Evolutionary conservation across 2,113 vertebrate genomes (phyloP).

Genomic region (Hyaena hyaena): DNA sequence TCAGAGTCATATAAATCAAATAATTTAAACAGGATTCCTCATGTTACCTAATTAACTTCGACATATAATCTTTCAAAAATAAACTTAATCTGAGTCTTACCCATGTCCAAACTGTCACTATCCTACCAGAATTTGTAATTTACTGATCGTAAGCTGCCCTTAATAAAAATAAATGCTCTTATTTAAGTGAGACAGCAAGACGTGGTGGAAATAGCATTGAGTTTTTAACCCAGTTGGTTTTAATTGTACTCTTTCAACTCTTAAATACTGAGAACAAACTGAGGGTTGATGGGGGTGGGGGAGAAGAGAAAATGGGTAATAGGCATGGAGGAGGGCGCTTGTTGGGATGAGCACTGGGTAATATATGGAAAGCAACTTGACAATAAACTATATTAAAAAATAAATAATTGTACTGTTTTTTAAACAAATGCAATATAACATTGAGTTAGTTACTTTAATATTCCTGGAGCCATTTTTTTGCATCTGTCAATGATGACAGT

Average conservation of each 20-base stretch:
- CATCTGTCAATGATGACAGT: not conserved
- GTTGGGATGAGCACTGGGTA: too few species aligned
- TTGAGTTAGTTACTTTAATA: not conserved
- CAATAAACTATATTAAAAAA: too few species aligned
- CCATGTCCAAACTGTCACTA: not conserved
- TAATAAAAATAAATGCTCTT: not conserved
- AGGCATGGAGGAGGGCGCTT: too few species aligned
- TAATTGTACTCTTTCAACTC: not conserved
- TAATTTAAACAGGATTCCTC: not conserved
- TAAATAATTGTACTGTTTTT: not conserved
- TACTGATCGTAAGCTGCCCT: not conserved
- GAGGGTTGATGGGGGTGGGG: too few species aligned
- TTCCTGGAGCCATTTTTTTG: not conserved
- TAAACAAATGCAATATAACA: not conserved
- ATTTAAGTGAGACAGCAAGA: not conserved
- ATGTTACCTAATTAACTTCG: not conserved
- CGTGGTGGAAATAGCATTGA: conserved; percentile 5
- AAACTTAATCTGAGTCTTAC: not conserved
- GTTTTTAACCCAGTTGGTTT: not conserved
- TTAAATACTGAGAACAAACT: too few species aligned
- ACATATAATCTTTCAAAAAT: not conserved
- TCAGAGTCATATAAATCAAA: not conserved
- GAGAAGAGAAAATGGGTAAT: too few species aligned
- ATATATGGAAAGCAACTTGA: too few species aligned
- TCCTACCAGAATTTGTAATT: not conserved